Evolutionary conservation across 2,113 vertebrate species (phyloP).

Genomic region (Pristiophorus japonicus): DNA sequence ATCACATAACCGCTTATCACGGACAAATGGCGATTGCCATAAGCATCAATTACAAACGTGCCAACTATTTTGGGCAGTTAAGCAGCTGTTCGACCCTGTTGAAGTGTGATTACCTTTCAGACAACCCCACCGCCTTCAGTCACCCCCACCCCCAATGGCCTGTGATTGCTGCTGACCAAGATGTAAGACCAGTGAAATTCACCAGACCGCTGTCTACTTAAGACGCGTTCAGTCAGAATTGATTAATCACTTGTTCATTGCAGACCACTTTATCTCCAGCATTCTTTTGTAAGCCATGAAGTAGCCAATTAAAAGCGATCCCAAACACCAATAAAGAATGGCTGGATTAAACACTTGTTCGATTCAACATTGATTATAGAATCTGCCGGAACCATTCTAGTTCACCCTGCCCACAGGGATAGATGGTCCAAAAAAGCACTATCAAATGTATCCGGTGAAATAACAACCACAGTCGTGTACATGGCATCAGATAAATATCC

Average conservation of each 20-base stretch:
- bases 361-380: neutral
- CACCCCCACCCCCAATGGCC: neutral
- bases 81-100: neutral
- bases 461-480: neutral
- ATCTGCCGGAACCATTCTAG: neutral
- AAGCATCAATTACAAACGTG: neutral
- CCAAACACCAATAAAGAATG: neutral
- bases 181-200: neutral
- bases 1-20: too few species aligned
- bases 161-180: neutral
- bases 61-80: neutral
- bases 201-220: neutral
- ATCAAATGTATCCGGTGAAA: neutral
- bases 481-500: too few species aligned
- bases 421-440: neutral
- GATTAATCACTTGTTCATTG: neutral
- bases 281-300: neutral
- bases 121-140: neutral
- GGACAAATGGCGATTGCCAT: neutral
- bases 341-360: neutral
- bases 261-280: neutral
- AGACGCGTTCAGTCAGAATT: neutral
- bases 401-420: neutral
- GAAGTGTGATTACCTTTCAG: neutral
- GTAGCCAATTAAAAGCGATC: neutral